Evolutionary conservation across 2,888 invertebrate genomes (phyloP).

Genomic region (Phortica okadai): DNA sequence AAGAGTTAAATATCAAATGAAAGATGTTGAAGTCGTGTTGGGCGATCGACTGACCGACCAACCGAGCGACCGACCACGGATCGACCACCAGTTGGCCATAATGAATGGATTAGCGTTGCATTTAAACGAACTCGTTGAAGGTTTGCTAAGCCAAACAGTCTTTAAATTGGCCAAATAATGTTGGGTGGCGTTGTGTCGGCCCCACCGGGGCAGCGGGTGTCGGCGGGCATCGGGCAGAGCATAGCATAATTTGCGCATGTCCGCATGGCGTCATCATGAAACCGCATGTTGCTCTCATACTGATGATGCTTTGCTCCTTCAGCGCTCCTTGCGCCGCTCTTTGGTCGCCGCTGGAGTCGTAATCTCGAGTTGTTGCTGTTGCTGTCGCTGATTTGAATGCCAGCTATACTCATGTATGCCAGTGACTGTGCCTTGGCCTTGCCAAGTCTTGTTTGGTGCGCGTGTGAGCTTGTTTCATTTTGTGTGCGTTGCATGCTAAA

Average conservation of each 20-base stretch:
- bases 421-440: constrained; percentile 38
- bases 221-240: not conserved
- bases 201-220: not conserved
- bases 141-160: constrained; percentile 70
- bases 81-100: constrained; percentile 64
- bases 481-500: constrained; percentile 38
- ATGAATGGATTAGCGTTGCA: constrained; percentile 72
- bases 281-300: constrained; percentile 66
- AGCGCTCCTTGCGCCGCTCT: not conserved
- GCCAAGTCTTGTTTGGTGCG: constrained; percentile 41
- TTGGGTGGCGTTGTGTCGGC: not conserved
- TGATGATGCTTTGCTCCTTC: constrained; percentile 44
- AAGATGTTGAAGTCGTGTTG: too few species aligned
- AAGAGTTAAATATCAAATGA: too few species aligned
- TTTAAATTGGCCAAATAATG: constrained; percentile 68
- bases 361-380: not conserved
- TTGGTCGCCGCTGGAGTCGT: not conserved
- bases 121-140: constrained; percentile 73
- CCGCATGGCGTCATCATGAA: constrained; percentile 64
- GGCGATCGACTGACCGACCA: not conserved
- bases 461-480: constrained; percentile 44
- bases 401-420: constrained; percentile 34
- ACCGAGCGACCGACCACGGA: not conserved
- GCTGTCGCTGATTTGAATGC: constrained; percentile 64
- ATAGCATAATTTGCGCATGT: constrained; percentile 62